Evolutionary conservation across 2,797 vertebrate genomes (phyloP).

Genomic region (Anas bernieri): DNA sequence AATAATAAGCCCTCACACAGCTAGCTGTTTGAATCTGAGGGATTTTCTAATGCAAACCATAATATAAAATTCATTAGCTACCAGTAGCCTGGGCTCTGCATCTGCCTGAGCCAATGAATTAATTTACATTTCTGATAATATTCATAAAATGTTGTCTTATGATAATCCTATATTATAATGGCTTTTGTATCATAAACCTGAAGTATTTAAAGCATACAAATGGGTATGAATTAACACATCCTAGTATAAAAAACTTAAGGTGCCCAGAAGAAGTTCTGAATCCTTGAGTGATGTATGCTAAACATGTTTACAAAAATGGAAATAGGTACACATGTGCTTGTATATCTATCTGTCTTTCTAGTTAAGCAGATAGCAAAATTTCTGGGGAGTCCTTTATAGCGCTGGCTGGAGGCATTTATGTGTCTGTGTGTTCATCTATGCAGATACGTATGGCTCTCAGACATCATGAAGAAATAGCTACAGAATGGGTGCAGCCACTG

Average conservation of each 20-base stretch:
- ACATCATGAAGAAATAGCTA: not conserved
- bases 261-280: not conserved
- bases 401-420: not conserved
- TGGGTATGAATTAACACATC: not conserved
- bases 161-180: not conserved
- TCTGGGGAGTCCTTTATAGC: not conserved
- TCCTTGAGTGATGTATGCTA: not conserved
- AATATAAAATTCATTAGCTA: slow-evolving; percentile 22
- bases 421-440: not conserved
- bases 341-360: not conserved
- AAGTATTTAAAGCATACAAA: not conserved
- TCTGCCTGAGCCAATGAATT: not conserved
- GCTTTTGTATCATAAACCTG: not conserved
- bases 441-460: not conserved
- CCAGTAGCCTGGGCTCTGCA: not conserved
- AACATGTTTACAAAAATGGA: not conserved
- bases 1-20: not conserved
- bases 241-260: not conserved
- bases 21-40: not conserved
- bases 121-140: slow-evolving; percentile 12
- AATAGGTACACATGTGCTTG: not conserved
- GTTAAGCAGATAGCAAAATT: not conserved
- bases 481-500: not conserved
- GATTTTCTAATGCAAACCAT: slow-evolving; percentile 10
- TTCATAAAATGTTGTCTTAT: not conserved